Evolutionary conservation across 2,888 invertebrate species (phyloP), one percentile per base, ranked within the genome.

Genomic region (Sarcophaga rosellei): DNA sequence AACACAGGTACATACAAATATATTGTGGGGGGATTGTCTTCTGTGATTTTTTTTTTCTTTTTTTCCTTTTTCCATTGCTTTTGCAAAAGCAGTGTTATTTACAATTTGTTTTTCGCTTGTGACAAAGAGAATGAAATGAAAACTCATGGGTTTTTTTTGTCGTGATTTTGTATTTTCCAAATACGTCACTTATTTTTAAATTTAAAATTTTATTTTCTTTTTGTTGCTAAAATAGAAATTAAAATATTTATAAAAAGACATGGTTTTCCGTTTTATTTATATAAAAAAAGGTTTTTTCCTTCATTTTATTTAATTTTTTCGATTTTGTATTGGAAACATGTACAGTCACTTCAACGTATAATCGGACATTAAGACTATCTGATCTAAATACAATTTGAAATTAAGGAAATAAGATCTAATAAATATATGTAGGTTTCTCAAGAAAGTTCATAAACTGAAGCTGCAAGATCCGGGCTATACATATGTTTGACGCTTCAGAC

Each of bases 171-270:
- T 35, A 35, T 74, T 20, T 53, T 35, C 69, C 3, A 21, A 63
- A 73, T 25, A 81, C 85, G 74, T 82, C 74, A 85, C 78, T 75
- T 25, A 35, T 21, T 62, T 70, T 59, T 61, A 53, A 59, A 15
- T 35, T 61, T 69, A 35, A 10, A 35, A 35, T 77, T 77, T 53
- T 20, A 59, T 59, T 59, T 45, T 78, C 68, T 85, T 77, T 81
- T 74, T 79, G 75, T 78, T 81, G 70, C 72, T 65, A 79, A 81
- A 69, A 47, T 47, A 20, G 23, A 45, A 78, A 15, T 62, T 47
- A 35, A 66, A 59, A 70, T 72, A 20, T 63, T 15, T 44, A 57
- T 15, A 5, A 15, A 35, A 65, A 65, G 63, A 44, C 1, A 4
- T 65, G 12, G 59, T 65, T 35, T 65, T 25, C 25, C 78, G 63